Percentiles rank a stretch among this genome's conserved stretches.
phyloP scores from a whole-genome alignment of 2,888 invertebrate genomes.

The Drosophila paranaensis region DNA sequence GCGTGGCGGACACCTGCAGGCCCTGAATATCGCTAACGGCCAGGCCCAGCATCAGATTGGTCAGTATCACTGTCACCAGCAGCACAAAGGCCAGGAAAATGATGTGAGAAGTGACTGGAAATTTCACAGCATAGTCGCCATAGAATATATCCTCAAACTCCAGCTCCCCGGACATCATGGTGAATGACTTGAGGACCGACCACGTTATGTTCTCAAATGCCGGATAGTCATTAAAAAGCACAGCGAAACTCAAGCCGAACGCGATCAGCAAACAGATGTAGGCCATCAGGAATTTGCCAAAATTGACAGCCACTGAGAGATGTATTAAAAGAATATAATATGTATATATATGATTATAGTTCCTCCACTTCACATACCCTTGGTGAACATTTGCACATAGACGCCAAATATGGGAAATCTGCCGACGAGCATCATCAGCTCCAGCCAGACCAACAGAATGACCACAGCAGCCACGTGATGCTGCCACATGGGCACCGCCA shows the following conservation, averaged over 20 bases:
- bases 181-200: slow-evolving; percentile 90
- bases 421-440: slow-evolving; percentile 94
- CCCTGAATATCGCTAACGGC: slow-evolving; percentile 94
- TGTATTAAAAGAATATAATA: not conserved
- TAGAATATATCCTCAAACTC: slow-evolving; percentile 94
- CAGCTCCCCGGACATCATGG: slow-evolving; percentile 95
- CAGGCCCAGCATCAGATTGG: slow-evolving; percentile 93
- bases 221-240: slow-evolving; percentile 91
- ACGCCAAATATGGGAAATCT: slow-evolving; percentile 94
- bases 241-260: slow-evolving; percentile 92
- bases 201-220: slow-evolving; percentile 88
- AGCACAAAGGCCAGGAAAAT: slow-evolving; percentile 92
- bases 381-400: slow-evolving; percentile 95
- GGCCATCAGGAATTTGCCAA: slow-evolving; percentile 92
- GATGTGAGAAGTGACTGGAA: slow-evolving; percentile 90
- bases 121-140: slow-evolving; percentile 86
- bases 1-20: slow-evolving; percentile 91
- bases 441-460: slow-evolving; percentile 92
- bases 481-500: slow-evolving; percentile 88
- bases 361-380: slow-evolving; percentile 84
- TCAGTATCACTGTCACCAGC: slow-evolving; percentile 92
- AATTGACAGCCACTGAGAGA: slow-evolving; percentile 89
- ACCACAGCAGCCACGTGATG: slow-evolving; percentile 92
- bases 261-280: slow-evolving; percentile 93
- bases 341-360: no score